These are phyloP conservation scores for Tapera naevia DNA, from an alignment of 2,797 vertebrate genomes.

Conservation along the genomic window DNA sequence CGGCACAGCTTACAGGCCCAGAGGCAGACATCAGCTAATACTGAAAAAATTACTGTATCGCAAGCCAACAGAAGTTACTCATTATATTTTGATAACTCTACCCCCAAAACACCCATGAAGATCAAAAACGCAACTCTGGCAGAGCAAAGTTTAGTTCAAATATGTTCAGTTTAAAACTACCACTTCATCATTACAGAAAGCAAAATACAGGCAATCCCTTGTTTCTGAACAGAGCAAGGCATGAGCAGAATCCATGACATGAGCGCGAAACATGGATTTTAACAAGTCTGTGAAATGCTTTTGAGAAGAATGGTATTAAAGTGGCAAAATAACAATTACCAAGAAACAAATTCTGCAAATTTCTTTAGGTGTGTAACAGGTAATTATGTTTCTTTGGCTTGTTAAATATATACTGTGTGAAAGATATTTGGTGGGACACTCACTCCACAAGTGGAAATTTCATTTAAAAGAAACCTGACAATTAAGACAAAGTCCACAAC, in stretches of 20 bases:
- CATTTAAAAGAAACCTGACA: not conserved
- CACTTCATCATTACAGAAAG: not conserved
- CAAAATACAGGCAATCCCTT: rapidly evolving
- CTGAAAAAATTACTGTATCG: constrained; percentile 64
- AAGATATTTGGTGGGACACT: not conserved
- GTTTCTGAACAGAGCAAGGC: rapidly evolving
- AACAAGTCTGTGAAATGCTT: not conserved
- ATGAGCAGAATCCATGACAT: not conserved
- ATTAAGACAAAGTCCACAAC: not conserved
- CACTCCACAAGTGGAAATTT: not conserved
- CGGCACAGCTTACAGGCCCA: constrained; percentile 50
- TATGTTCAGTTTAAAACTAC: not conserved
- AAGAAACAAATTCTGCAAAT: not conserved
- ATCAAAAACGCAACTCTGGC: constrained; percentile 16
- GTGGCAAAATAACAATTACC: not conserved
- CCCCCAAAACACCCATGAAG: not conserved
- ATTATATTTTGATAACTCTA: constrained; percentile 49
- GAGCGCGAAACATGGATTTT: not conserved
- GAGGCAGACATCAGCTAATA: constrained; percentile 74
- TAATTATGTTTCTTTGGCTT: not conserved
- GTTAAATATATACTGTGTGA: not conserved
- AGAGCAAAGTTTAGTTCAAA: not conserved
- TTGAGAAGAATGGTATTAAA: not conserved
- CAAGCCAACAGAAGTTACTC: constrained; percentile 48
- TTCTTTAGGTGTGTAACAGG: not conserved